Base-by-base conservation (phyloP, 2,797 vertebrate species). In the Gobio occitaniae region DNA sequence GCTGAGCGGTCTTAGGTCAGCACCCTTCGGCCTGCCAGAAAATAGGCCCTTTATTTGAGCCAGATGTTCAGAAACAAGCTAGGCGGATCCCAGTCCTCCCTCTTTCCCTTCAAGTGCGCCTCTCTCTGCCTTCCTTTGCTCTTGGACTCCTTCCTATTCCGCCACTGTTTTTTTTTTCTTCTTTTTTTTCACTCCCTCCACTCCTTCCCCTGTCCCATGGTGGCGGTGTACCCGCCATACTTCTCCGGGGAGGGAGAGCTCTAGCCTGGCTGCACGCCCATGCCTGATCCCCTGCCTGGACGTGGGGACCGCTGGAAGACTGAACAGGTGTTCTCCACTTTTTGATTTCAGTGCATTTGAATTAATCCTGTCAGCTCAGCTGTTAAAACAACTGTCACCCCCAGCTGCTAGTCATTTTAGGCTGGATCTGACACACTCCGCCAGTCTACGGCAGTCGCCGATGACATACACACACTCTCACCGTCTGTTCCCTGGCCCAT, bases 351-450 rank as follows among this genome's bases (percentile, higher is more conserved):
- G 97, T 98, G 97, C 97, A 96, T 98, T 97, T 95, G 96, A 98
- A 99, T 99, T 98, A 99, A 99, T 99, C 97, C 97, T 99, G 98
- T 98, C 98, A 99, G 97, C 97, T 99, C 98, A 99, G 98, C 98
- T 99, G 98, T 98, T 99, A 97, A 97, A 99, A 99, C 98, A 99
- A 99, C 98, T 99, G 98, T 98, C 97, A 97, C 96, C 96, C 97
- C 97, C 98, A 99, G 98, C 98, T 99, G 98, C 98, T 98, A 97
- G 97, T 97, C 96, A 97, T 97, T 98, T 97, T 96, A 95, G 93
- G 96, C 97, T 97, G 96, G 97, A 97, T 96, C 95, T 97, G 96
- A 97, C 96, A 97, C 96, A 95, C 95, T 94, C 95, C 96, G 96
- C 96, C 95, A 96, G 95, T 94, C 95, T 95, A 86, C 92, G 86